These are phyloP conservation scores for Zenarchopterus dispar DNA, from an alignment of 2,797 vertebrate genomes.

Conservation along the genomic window DNA sequence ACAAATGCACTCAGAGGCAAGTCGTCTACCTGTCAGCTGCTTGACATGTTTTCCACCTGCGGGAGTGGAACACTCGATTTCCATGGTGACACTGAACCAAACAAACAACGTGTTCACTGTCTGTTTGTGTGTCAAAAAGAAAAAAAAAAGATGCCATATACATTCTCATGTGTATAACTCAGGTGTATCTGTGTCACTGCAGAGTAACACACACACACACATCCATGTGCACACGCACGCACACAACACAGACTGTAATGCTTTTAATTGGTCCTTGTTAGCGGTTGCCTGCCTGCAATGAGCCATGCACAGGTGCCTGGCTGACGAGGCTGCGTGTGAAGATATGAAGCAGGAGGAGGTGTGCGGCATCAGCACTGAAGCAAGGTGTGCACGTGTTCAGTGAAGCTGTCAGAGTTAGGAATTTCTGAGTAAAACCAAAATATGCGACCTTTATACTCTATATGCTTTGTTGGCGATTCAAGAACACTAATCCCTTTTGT, in stretches of 20 bases:
- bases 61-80: constrained; percentile 38
- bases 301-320: constrained; percentile 22
- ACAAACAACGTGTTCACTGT: constrained; percentile 25
- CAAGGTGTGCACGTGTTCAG: too few relatives aligned
- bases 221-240: constrained; percentile 3
- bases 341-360: background rate
- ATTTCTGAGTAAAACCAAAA: background rate
- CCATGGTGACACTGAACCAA: constrained; percentile 45
- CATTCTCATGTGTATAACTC: background rate
- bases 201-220: constrained; percentile 4
- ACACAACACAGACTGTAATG: background rate
- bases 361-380: background rate
- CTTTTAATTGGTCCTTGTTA: constrained; percentile 62
- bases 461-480: constrained; percentile 14
- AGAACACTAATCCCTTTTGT: constrained; percentile 8
- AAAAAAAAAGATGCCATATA: background rate
- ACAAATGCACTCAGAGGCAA: constrained; percentile 34
- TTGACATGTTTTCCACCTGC: constrained; percentile 43
- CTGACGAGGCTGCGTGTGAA: constrained; percentile 15
- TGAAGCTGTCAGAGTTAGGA: background rate
- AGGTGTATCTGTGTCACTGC: background rate
- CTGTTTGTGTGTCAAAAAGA: constrained; percentile 6
- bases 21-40: constrained; percentile 32
- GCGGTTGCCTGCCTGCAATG: constrained; percentile 48
- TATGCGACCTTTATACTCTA: background rate